Evolutionary conservation across 1,140 invertebrate genomes (phyloP).

Genomic region (Triops longicaudatus): DNA sequence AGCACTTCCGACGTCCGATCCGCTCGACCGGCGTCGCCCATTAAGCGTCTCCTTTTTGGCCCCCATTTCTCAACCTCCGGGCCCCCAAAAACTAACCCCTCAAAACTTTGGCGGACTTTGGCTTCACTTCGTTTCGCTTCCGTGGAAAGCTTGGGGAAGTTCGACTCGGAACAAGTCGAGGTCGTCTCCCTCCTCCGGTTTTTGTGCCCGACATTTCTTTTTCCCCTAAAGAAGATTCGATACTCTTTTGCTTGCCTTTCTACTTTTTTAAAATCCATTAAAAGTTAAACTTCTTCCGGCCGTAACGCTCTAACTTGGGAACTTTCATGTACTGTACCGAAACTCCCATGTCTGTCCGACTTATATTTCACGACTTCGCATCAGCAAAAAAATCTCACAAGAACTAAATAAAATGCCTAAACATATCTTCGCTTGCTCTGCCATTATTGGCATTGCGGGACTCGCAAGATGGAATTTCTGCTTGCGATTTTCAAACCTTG

Average conservation of each 20-base stretch:
- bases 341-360: background rate
- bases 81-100: background rate
- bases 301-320: background rate
- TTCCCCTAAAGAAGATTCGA: background rate
- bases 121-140: background rate
- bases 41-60: constrained; percentile 7
- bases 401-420: background rate
- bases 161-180: background rate
- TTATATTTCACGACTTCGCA: background rate
- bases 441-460: no score
- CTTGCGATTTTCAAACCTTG: no score
- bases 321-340: background rate
- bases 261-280: constrained; percentile 6
- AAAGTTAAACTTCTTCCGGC: constrained; percentile 7
- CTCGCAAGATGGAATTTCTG: no score
- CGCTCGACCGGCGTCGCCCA: constrained; percentile 8
- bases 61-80: background rate
- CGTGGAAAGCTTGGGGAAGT: background rate
- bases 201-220: background rate
- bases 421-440: background rate
- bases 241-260: background rate
- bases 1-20: constrained; percentile 13
- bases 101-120: constrained; percentile 11
- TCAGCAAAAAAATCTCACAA: background rate
- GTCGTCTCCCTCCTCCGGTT: background rate